phyloP scores from a whole-genome alignment of 2,113 vertebrate genomes.

The Sterrhoptilus dennistouni region DNA sequence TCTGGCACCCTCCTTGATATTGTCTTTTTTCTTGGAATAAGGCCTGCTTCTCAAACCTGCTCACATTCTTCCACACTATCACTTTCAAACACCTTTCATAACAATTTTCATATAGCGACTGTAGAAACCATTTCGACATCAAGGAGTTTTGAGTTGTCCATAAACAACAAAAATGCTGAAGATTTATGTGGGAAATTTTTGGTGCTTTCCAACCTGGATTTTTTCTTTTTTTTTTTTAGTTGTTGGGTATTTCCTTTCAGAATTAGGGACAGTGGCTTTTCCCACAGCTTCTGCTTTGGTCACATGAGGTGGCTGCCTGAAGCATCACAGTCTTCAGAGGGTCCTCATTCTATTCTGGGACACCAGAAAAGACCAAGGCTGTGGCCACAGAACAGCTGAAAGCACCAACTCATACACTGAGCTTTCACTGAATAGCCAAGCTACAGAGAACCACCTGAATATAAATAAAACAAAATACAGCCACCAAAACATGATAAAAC shows the following conservation, averaged over 20 bases:
- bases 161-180: background rate
- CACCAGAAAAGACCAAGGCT: background rate
- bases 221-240: background rate
- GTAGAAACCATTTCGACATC: background rate
- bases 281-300: constrained; percentile 45
- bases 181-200: background rate
- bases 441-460: background rate
- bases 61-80: background rate
- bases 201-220: constrained; percentile 20
- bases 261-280: background rate
- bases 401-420: background rate
- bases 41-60: background rate
- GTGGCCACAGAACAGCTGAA: background rate
- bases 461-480: background rate
- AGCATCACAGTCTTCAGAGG: background rate
- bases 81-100: background rate
- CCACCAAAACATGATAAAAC: background rate
- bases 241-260: background rate
- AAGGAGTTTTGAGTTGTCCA: background rate
- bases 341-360: constrained; percentile 43
- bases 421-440: background rate
- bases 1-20: background rate
- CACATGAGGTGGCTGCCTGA: background rate
- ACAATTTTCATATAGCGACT: background rate
- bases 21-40: background rate